Conservation (phyloP, 2,888 invertebrate species). For the Deroplatys truncata region DNA sequence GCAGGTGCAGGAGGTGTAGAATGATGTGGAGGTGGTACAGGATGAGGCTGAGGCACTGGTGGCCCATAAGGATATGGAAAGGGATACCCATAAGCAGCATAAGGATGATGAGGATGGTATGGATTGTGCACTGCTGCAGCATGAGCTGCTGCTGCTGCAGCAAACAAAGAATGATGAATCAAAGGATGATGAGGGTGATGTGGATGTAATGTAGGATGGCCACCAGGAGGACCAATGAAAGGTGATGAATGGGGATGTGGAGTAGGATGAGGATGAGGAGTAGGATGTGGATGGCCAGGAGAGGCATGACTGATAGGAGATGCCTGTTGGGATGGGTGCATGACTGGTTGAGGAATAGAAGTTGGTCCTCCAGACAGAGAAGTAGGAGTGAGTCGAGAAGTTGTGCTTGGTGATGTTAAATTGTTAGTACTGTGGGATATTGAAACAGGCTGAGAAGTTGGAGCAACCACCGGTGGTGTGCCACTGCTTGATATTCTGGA, state of each 20-base stretch:
- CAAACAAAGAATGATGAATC: slow-evolving; percentile 63
- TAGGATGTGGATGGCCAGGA: slow-evolving; percentile 37
- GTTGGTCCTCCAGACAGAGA: slow-evolving; percentile 51
- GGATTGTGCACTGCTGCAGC: slow-evolving; percentile 63
- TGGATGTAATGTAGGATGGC: slow-evolving; percentile 35
- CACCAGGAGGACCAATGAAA: slow-evolving; percentile 54
- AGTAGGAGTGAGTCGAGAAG: slow-evolving; percentile 46
- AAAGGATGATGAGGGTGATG: slow-evolving; percentile 72
- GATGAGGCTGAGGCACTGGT: slow-evolving; percentile 56
- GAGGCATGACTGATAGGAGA: slow-evolving; percentile 51
- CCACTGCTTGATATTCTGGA: slow-evolving; percentile 23
- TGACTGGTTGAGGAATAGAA: slow-evolving; percentile 62
- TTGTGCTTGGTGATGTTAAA: slow-evolving; percentile 55
- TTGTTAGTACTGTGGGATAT: slow-evolving; percentile 60
- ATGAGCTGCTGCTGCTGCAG: slow-evolving; percentile 53
- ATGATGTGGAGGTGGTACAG: slow-evolving; percentile 50
- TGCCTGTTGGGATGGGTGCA: slow-evolving; percentile 71
- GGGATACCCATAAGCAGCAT: slow-evolving; percentile 57
- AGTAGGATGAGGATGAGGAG: slow-evolving; percentile 38
- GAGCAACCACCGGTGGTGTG: slow-evolving; percentile 21
- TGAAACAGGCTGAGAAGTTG: slow-evolving; percentile 39
- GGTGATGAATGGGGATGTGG: slow-evolving; percentile 45
- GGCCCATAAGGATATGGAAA: slow-evolving; percentile 70
- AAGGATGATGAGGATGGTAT: slow-evolving; percentile 56
- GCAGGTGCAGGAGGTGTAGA: slow-evolving; percentile 18